A percentile compares a stretch with the other conserved stretches of the same genome.
Conservation (phyloP, 2,888 invertebrate species). For the Mimas tiliae region DNA sequence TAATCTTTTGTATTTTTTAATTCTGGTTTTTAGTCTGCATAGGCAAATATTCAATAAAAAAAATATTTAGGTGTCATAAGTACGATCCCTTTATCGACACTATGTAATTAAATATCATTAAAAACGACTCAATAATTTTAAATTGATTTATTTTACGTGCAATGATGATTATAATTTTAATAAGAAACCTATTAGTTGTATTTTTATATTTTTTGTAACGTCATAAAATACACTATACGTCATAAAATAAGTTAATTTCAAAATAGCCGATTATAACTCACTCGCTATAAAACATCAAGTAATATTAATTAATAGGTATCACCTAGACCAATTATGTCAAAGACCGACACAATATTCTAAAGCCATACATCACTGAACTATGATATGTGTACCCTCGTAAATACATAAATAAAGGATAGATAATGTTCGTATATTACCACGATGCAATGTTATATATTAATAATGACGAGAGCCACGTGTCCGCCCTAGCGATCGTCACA, state of each 20-base stretch:
- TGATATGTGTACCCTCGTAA: neutral
- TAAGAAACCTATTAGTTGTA: neutral
- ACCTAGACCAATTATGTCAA: neutral
- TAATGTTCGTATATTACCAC: neutral
- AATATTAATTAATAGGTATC: neutral
- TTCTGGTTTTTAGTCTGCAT: no score
- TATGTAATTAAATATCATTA: no score
- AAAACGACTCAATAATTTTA: no score
- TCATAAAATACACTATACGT: neutral
- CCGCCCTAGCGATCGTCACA: conserved; percentile 23
- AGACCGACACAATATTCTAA: neutral
- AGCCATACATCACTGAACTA: neutral
- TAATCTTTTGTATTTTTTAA: neutral
- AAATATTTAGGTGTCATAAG: no score
- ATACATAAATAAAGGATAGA: neutral
- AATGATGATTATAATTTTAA: neutral
- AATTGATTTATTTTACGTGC: no score
- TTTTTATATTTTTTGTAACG: neutral
- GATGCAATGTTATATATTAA: neutral
- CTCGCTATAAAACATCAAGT: neutral
- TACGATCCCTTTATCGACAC: no score
- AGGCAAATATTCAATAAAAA: no score
- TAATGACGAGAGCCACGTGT: conserved; percentile 49
- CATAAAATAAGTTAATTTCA: no score
- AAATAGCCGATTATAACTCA: neutral